Base-by-base conservation (phyloP, 2,113 vertebrate species). In the Malurus cyaneus region DNA sequence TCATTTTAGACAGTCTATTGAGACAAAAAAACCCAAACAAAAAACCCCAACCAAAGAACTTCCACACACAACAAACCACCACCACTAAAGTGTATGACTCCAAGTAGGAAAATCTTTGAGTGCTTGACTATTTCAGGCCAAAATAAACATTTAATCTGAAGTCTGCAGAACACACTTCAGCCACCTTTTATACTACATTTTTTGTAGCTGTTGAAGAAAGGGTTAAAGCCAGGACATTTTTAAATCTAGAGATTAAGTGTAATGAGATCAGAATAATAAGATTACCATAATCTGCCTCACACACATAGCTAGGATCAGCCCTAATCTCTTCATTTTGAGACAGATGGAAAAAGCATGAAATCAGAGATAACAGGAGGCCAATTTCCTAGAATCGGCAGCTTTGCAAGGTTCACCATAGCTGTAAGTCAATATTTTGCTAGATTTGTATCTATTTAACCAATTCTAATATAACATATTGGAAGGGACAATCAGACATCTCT, bases 251-350 rank as follows among this genome's bases (percentile, higher is more conserved):
- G 66, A 77, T 72, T 78, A 83, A 84, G 61, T 15, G 53, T 94
- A 97, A 97, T 93, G 83, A 97, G 85, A 95, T 96, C 93, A 95
- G 80, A 96, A 89, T 93, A 97, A 97, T 94, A 94, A 71, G 80
- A 95, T 95, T 96, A 96, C 57, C 42, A 47, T 86, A 94, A 96
- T 95, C 91, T 93, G 83, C 69, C 86, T 92, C 92, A 81, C 72
- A 92, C 86, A 94, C 78, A 96, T 80, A 96, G 67, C 77, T 81
- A 57, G 82, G 59, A 86, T 89, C 72, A 92, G 57, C 24, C 59
- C 83, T 92, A 92, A 97, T 96, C 95, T 96, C 88, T 96, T 95
- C 86, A 93, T 94, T 97, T 82, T 89, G 86, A 94, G 73, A 84
- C 94, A 97, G 94, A 97, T 77, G 83, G 92, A 94, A 93, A 91